phyloP scores from a whole-genome alignment of 2,888 invertebrate species.

The Phengaris arion region DNA sequence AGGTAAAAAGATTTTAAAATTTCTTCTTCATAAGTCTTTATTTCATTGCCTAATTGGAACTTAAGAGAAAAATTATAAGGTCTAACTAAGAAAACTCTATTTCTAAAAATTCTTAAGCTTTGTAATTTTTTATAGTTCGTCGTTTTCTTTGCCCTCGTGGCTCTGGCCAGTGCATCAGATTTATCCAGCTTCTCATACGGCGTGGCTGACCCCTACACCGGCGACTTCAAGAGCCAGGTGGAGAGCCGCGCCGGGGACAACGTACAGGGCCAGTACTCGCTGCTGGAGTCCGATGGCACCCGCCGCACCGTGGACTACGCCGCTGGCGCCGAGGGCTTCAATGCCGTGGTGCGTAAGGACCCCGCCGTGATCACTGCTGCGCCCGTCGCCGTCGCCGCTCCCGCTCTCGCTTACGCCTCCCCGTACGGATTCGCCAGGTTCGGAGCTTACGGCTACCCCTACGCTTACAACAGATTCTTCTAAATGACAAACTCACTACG shows the following conservation, averaged over 20 bases:
- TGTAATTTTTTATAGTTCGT: slow-evolving; percentile 60
- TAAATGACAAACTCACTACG: slow-evolving; percentile 38
- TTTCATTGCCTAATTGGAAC: neutral
- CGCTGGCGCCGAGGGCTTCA: slow-evolving; percentile 76
- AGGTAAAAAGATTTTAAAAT: slow-evolving; percentile 49
- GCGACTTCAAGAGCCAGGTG: slow-evolving; percentile 78
- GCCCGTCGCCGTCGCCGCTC: slow-evolving; percentile 43
- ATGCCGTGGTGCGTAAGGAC: slow-evolving; percentile 77
- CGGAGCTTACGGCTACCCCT: slow-evolving; percentile 42
- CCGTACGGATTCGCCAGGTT: slow-evolving; percentile 39
- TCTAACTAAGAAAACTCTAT: neutral
- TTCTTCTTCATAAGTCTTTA: neutral
- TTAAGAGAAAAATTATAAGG: neutral
- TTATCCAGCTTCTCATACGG: slow-evolving; percentile 71
- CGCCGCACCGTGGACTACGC: slow-evolving; percentile 82
- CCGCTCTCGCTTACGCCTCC: slow-evolving; percentile 41
- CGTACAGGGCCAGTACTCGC: slow-evolving; percentile 77
- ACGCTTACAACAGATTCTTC: slow-evolving; percentile 48
- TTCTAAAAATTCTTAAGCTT: neutral
- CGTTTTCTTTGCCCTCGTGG: slow-evolving; percentile 62
- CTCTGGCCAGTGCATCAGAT: slow-evolving; percentile 52
- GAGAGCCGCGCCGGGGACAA: slow-evolving; percentile 83
- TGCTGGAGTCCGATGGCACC: slow-evolving; percentile 81
- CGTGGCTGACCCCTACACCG: slow-evolving; percentile 72
- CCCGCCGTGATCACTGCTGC: slow-evolving; percentile 60